These are phyloP conservation scores for Carterocephalus palaemon DNA, from an alignment of 2,888 invertebrate genomes.

Conservation along the genomic window DNA sequence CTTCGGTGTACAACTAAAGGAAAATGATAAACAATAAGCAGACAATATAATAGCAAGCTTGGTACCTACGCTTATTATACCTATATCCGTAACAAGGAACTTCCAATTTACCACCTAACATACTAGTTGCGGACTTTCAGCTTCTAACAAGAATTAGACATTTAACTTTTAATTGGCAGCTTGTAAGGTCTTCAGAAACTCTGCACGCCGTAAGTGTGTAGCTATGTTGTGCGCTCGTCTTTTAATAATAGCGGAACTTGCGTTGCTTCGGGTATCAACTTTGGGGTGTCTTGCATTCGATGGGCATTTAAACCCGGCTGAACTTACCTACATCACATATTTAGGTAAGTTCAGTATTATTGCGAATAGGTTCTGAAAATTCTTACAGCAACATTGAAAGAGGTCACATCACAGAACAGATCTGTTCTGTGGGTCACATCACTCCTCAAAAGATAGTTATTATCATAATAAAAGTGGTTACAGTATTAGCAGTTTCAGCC, in stretches of 20 bases:
- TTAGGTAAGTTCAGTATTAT: too few species aligned
- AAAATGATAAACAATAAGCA: neutral
- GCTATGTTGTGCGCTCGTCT: slow-evolving; percentile 56
- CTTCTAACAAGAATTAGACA: slow-evolving; percentile 76
- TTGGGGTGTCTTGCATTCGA: slow-evolving; percentile 2
- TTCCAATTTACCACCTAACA: slow-evolving; percentile 54
- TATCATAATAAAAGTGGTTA: too few species aligned
- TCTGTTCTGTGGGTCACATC: too few species aligned
- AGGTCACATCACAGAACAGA: too few species aligned
- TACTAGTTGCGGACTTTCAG: slow-evolving; percentile 68
- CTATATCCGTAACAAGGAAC: slow-evolving; percentile 39
- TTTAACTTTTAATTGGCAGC: slow-evolving; percentile 78
- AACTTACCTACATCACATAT: too few species aligned
- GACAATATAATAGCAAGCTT: slow-evolving; percentile 2
- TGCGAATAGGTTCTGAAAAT: too few species aligned
- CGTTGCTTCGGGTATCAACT: slow-evolving; percentile 19
- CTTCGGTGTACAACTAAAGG: too few species aligned
- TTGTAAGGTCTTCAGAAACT: slow-evolving; percentile 74
- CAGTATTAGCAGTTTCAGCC: too few species aligned
- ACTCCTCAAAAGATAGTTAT: too few species aligned
- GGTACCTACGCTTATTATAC: slow-evolving; percentile 11
- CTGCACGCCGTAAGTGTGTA: slow-evolving; percentile 68
- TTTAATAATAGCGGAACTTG: slow-evolving; percentile 48
- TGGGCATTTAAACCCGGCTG: too few species aligned
- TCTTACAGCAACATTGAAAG: too few species aligned